phyloP scores from a whole-genome alignment of 2,888 invertebrate genomes.

The Corbicula japonica region DNA sequence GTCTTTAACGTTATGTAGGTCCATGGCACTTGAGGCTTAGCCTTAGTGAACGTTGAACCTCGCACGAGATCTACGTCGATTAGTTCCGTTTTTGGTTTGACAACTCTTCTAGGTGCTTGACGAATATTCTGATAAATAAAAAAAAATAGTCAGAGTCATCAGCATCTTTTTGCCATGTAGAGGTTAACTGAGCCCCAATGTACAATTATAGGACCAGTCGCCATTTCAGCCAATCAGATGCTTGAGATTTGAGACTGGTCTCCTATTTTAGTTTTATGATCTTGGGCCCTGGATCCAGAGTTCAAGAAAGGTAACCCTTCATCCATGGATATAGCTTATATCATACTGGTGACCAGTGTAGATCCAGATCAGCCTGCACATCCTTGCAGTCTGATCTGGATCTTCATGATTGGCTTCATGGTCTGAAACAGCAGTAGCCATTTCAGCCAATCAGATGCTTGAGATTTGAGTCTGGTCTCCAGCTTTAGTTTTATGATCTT shows the following conservation, averaged over 20 bases:
- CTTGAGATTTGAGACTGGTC: neutral
- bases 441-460: no score
- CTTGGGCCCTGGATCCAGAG: neutral
- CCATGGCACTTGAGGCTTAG: conserved; percentile 97
- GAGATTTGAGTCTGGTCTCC: no score
- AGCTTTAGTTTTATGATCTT: no score
- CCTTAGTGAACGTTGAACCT: conserved; percentile 98
- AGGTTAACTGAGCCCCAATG: neutral
- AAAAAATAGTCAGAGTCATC: neutral
- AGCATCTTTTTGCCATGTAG: neutral
- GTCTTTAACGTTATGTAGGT: conserved; percentile 94
- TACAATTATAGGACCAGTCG: neutral
- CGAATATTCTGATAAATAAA: conserved; percentile 88
- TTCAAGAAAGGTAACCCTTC: neutral
- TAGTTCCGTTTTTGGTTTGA: conserved; percentile 94
- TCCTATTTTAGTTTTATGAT: neutral
- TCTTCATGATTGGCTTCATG: no score
- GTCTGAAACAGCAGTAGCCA: no score
- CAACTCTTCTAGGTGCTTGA: conserved; percentile 92
- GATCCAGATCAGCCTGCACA: no score
- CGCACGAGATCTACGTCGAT: conserved; percentile 98
- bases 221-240: neutral
- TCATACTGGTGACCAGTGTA: no score
- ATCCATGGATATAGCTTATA: no score
- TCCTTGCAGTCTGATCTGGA: no score